Evolutionary conservation across 2,888 invertebrate genomes (phyloP), one percentile per base, ranked within the genome.

Genomic region (Venustoraphidia nigricollis): DNA sequence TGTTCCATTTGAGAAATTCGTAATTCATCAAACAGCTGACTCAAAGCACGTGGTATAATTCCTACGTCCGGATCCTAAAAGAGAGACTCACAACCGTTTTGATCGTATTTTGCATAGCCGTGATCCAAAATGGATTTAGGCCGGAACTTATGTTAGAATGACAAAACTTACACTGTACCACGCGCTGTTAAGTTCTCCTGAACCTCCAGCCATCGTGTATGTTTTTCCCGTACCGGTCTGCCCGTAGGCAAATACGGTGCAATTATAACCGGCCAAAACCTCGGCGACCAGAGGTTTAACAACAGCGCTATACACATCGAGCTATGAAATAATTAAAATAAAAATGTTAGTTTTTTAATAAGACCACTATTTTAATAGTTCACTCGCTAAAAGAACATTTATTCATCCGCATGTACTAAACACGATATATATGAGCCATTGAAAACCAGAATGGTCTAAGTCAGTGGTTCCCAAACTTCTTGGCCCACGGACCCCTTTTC

Each of bases 221-320:
- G 97, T 98, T 69, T 98, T 98, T 8, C 97, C 97, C 0, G 87
- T 87, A 47, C 90, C 90, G 0, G 90, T 90, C 68, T 90, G 89
- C 3, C 93, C 95, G 69, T 89, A 97, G 17, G 96, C 96, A 70
- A 98, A 97, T 13, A 97, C 91, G 0, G 97, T 98, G 65, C 96
- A 97, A 67, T 96, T 97, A 67, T 95, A 98, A 0, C 97, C 97
- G 27, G 79, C 75, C 17, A 97, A 71, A 8, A 97, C 95, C 68
- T 96, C 93, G 51, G 86, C 81, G 48, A 97, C 82, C 17, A 94
- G 74, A 0, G 95, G 95, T 45, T 79, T 79, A 10, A 95, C 93
- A 41, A 96, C 87, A 36, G 81, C 75, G 53, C 81, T 77, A 66
- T 96, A 97, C 6, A 98, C 80, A 62, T 92, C 89, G 47, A 84